These are phyloP conservation scores for Chalcosyrphus nemorum DNA, from an alignment of 2,888 invertebrate species.

Conservation along the genomic window DNA sequence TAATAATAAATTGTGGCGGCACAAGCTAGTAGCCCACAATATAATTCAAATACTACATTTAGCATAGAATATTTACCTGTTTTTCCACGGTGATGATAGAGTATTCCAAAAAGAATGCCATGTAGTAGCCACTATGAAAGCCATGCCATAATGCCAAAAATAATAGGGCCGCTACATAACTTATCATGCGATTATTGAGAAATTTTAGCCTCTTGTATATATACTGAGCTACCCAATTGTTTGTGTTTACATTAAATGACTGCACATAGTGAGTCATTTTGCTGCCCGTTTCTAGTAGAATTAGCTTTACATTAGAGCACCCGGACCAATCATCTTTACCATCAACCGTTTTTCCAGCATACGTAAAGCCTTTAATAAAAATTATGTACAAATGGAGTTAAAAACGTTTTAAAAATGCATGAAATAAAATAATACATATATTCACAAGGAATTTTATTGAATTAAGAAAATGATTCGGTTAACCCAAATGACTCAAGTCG, in stretches of 20 bases:
- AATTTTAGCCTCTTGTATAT: constrained; percentile 96
- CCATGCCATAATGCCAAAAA: constrained; percentile 99
- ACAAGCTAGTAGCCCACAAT: no score
- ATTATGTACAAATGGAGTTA: background rate
- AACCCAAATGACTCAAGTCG: no score
- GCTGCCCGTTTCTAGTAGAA: constrained; percentile 90
- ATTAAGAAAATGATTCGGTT: no score
- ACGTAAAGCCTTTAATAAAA: constrained; percentile 87
- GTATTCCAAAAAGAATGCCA: constrained; percentile 96
- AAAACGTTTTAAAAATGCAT: background rate
- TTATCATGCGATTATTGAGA: constrained; percentile 90
- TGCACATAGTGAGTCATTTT: constrained; percentile 93
- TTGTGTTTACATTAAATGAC: constrained; percentile 98
- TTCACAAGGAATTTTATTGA: no score
- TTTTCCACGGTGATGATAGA: constrained; percentile 92
- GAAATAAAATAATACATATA: background rate
- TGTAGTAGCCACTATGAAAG: constrained; percentile 95
- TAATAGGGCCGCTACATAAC: constrained; percentile 90
- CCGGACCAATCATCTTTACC: constrained; percentile 95
- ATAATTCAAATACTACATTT: no score
- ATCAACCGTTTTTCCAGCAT: constrained; percentile 83
- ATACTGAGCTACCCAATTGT: constrained; percentile 96
- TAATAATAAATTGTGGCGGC: no score
- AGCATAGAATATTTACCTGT: constrained; percentile 89
- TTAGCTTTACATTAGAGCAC: constrained; percentile 93